Evolutionary conservation across 2,113 vertebrate species (phyloP).

Genomic region (Melanerpes aurifrons): DNA sequence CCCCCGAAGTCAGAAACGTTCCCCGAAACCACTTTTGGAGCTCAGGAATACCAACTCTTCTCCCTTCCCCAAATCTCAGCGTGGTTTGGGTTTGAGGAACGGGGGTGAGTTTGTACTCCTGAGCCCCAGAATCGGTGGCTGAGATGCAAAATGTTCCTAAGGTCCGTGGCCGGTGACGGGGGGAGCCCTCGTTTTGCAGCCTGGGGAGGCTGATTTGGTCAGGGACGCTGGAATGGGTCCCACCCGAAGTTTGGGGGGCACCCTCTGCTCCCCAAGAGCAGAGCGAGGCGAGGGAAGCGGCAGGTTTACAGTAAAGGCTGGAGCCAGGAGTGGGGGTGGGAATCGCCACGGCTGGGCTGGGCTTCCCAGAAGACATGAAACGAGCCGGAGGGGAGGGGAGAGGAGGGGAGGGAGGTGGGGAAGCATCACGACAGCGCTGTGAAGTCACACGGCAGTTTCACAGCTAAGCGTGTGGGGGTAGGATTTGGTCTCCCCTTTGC

Average conservation of each 20-base stretch:
- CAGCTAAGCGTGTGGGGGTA: neutral
- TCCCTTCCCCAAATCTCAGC: neutral
- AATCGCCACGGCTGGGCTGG: neutral
- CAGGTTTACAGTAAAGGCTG: slow-evolving; percentile 13
- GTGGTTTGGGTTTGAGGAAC: neutral
- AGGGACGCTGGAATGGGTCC: neutral
- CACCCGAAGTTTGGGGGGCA: neutral
- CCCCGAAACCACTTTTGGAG: neutral
- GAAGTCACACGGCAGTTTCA: neutral
- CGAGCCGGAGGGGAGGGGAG: neutral
- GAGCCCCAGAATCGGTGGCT: neutral
- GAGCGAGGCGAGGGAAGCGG: accelerated
- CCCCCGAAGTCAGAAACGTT: neutral
- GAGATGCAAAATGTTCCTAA: accelerated
- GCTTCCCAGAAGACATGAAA: slow-evolving; percentile 54
- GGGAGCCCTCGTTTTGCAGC: neutral
- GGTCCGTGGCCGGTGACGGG: accelerated
- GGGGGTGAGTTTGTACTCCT: neutral
- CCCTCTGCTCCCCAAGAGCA: neutral
- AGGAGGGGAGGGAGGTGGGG: neutral
- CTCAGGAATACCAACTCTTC: neutral
- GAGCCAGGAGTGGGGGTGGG: neutral
- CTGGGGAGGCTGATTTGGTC: neutral
- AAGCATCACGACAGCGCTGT: neutral
- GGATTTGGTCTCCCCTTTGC: neutral